These are phyloP conservation scores for Cepaea hortensis DNA, from an alignment of 2,888 invertebrate species.

Conservation along the genomic window DNA sequence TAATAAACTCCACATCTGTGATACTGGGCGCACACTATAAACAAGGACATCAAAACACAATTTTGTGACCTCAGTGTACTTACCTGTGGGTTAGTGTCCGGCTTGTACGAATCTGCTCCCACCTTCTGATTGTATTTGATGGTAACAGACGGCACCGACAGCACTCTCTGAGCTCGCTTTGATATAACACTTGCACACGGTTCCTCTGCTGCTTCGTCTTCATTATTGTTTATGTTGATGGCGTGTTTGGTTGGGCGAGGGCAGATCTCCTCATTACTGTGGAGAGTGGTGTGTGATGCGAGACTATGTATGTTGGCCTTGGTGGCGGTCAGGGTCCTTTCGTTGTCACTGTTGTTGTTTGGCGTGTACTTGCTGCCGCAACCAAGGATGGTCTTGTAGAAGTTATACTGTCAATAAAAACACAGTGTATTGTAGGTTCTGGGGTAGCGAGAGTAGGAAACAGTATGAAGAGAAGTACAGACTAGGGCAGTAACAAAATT, in stretches of 20 bases:
- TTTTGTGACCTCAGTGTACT: background rate
- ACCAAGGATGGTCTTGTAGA: constrained; percentile 14
- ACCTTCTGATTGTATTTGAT: constrained; percentile 51
- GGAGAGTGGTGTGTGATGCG: background rate
- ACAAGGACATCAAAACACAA: background rate
- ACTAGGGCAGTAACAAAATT: too few relatives aligned
- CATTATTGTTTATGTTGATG: background rate
- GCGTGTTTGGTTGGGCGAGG: background rate
- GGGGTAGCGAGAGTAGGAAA: too few relatives aligned
- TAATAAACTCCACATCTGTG: too few relatives aligned
- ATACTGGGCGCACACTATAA: too few relatives aligned
- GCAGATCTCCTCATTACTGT: background rate
- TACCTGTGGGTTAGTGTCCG: constrained; percentile 49
- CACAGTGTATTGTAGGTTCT: too few relatives aligned
- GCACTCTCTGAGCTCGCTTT: constrained; percentile 37
- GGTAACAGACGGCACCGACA: constrained; percentile 37
- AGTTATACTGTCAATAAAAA: background rate
- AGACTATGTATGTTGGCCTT: background rate
- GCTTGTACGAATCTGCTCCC: constrained; percentile 41
- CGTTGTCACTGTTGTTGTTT: background rate
- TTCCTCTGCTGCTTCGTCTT: background rate
- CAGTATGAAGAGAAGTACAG: too few relatives aligned
- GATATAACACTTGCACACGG: background rate
- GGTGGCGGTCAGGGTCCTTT: background rate
- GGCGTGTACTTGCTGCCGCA: constrained; percentile 11